These are phyloP conservation scores for Varroa destructor DNA, from an alignment of 1,140 invertebrate species.

Conservation along the genomic window DNA sequence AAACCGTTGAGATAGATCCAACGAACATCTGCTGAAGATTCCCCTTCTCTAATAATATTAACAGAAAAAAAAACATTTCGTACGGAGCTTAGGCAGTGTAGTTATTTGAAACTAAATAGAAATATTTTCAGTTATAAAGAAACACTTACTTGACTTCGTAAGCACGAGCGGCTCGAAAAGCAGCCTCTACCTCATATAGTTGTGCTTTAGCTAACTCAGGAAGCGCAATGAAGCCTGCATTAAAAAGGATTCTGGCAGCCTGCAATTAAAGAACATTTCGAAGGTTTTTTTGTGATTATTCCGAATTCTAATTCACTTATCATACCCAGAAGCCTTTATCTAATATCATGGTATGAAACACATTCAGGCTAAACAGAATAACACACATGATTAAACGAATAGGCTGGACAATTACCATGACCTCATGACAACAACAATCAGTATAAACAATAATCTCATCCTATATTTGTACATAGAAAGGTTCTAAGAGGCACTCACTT, in stretches of 20 bases:
- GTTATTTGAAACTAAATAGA: conserved; percentile 10
- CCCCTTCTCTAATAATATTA: conserved; percentile 46
- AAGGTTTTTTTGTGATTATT: not conserved
- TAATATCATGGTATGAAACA: too few species aligned
- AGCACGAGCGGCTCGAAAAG: conserved; percentile 61
- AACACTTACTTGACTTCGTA: conserved; percentile 49
- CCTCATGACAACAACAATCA: too few species aligned
- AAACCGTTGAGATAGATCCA: conserved; percentile 64
- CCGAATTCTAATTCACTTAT: not conserved
- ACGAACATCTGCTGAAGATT: conserved; percentile 50
- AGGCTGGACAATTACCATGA: too few species aligned
- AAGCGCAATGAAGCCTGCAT: conserved; percentile 65
- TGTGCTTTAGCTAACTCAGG: conserved; percentile 60
- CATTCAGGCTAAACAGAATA: too few species aligned
- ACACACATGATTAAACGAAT: too few species aligned
- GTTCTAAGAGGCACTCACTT: conserved; percentile 44
- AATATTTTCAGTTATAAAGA: not conserved
- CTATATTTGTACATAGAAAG: conserved; percentile 39
- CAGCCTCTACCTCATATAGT: conserved; percentile 54
- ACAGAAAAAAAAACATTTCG: conserved; percentile 27
- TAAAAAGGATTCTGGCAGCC: conserved; percentile 53
- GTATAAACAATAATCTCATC: too few species aligned
- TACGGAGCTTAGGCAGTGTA: not conserved
- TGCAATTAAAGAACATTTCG: not conserved
- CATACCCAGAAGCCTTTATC: not conserved